phyloP scores from a whole-genome alignment of 1,140 invertebrate species.

The Dolichoris vasculosae region DNA sequence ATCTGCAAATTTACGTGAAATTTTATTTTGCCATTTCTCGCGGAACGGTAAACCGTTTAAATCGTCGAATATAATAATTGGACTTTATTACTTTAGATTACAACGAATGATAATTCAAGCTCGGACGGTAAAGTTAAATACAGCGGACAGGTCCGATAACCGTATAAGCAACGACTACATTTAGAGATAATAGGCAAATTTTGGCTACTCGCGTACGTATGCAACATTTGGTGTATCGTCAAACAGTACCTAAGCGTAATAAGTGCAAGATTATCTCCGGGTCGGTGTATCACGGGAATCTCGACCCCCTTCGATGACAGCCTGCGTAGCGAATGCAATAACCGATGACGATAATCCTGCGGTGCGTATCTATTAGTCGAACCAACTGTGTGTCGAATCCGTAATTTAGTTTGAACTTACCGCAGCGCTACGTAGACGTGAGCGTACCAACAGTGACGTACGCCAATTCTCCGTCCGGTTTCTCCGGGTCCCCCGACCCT shows the following conservation, averaged over 20 bases:
- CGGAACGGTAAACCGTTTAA: too few species aligned
- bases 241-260: neutral
- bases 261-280: neutral
- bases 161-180: too few species aligned
- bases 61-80: too few species aligned
- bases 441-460: neutral
- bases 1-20: too few species aligned
- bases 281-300: neutral
- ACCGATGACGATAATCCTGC: constrained; percentile 55
- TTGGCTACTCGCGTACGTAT: neutral
- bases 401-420: constrained; percentile 68
- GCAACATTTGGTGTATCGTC: neutral
- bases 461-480: neutral
- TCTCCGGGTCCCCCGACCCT: neutral
- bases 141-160: too few species aligned
- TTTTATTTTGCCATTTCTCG: too few species aligned
- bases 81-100: too few species aligned
- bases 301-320: neutral
- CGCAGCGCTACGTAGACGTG: constrained; percentile 52
- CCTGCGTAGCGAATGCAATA: constrained; percentile 9
- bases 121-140: too few species aligned
- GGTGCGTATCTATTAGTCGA: constrained; percentile 63
- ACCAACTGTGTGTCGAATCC: constrained; percentile 64
- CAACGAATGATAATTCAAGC: too few species aligned
- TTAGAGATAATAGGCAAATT: too few species aligned